phyloP scores from a whole-genome alignment of 2,797 vertebrate species.

The Oryzias sinensis region DNA sequence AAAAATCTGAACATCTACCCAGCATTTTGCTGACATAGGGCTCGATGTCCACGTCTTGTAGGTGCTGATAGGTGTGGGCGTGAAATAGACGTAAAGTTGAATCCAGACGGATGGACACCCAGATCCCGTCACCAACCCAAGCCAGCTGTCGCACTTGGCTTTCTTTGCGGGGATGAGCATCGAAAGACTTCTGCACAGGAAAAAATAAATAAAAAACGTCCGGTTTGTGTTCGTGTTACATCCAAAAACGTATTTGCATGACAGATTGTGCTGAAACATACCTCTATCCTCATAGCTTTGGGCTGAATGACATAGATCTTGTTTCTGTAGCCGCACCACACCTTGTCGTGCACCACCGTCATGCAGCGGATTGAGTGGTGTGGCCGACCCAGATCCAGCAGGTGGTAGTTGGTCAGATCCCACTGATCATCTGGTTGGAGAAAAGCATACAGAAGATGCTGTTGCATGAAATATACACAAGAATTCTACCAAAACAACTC shows the following conservation, averaged over 20 bases:
- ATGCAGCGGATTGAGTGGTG: conserved; percentile 98
- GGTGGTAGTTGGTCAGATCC: conserved; percentile 97
- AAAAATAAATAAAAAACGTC: not conserved
- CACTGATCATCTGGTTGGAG: conserved; percentile 86
- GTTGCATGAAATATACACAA: too few species aligned
- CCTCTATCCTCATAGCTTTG: conserved; percentile 98
- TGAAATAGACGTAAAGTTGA: conserved; percentile 94
- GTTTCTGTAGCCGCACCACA: conserved; percentile 98
- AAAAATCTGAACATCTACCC: conserved; percentile 68
- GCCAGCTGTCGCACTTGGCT: conserved; percentile 97
- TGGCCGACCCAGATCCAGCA: conserved; percentile 93
- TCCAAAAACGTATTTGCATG: too few species aligned
- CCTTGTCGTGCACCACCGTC: conserved; percentile 92
- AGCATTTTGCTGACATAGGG: conserved; percentile 99
- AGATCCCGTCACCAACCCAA: conserved; percentile 95
- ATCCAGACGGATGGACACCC: conserved; percentile 97
- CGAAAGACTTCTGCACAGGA: conserved; percentile 87
- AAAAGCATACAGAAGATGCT: too few species aligned
- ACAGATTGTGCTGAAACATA: conserved; percentile 19
- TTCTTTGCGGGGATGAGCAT: conserved; percentile 95
- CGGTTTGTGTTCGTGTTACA: too few species aligned
- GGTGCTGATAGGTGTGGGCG: conserved; percentile 94
- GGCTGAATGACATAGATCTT: conserved; percentile 97
- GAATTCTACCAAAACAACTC: not conserved
- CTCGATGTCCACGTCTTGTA: conserved; percentile 97